Conservation (phyloP, 2,888 invertebrate genomes). For the Sericinus montela region DNA sequence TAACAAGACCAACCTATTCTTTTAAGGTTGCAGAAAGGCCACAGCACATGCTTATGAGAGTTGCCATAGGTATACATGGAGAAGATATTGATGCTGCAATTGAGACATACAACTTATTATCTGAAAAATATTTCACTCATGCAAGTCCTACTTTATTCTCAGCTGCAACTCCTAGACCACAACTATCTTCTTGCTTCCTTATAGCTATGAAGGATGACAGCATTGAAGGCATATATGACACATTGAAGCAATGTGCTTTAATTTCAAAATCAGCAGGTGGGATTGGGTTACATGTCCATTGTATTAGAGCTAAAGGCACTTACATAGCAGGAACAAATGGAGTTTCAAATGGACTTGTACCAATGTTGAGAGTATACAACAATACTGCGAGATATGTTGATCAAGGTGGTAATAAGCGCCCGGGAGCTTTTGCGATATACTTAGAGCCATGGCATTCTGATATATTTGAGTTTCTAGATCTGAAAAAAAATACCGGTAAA, state of each 20-base stretch:
- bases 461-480: conserved; percentile 95
- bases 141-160: conserved; percentile 98
- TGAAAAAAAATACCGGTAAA: conserved; percentile 97
- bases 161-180: conserved; percentile 94
- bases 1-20: too few species aligned
- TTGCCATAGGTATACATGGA: conserved; percentile 96
- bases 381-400: conserved; percentile 98
- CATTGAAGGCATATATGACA: conserved; percentile 96
- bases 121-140: conserved; percentile 98
- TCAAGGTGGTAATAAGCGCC: conserved; percentile 98
- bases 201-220: conserved; percentile 96
- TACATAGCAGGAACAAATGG: conserved; percentile 97
- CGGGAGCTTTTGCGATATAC: conserved; percentile 98
- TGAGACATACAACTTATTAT: conserved; percentile 96
- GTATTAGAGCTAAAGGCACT: conserved; percentile 94
- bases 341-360: conserved; percentile 95
- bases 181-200: conserved; percentile 97
- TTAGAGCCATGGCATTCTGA: conserved; percentile 99
- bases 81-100: conserved; percentile 95
- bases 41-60: conserved; percentile 99
- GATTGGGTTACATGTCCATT: conserved; percentile 97
- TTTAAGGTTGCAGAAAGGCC: conserved; percentile 92
- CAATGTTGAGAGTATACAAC: conserved; percentile 97
- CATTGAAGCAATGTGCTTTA: conserved; percentile 93
- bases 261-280: conserved; percentile 99